Percentiles rank a stretch among this genome's conserved stretches.
These are phyloP conservation scores for Arenaria interpres DNA, from an alignment of 2,113 vertebrate species.

Conservation along the genomic window DNA sequence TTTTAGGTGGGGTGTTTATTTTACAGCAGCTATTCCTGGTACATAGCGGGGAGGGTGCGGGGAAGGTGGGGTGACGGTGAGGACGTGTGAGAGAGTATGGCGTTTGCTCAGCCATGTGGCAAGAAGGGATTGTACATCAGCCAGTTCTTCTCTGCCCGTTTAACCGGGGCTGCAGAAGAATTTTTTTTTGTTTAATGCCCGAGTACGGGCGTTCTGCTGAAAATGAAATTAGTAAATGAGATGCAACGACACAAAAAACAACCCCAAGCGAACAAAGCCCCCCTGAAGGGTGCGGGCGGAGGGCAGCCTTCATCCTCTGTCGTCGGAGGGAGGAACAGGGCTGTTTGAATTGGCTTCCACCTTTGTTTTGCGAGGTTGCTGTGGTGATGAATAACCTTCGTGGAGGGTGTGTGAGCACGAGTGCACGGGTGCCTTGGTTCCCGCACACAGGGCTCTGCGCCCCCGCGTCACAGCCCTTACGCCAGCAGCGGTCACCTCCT, in stretches of 20 bases:
- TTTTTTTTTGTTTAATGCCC: neutral
- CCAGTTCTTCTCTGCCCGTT: neutral
- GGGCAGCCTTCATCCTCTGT: neutral
- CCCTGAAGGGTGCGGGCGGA: neutral
- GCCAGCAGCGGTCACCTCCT: neutral
- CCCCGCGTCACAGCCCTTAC: accelerated
- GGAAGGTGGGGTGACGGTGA: neutral
- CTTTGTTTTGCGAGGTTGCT: slow-evolving; percentile 67
- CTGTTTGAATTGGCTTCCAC: neutral
- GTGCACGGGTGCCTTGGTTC: neutral
- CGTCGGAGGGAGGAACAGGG: neutral
- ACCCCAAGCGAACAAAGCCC: neutral
- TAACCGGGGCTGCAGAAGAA: accelerated
- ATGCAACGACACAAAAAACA: neutral
- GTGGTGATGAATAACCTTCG: slow-evolving; percentile 60
- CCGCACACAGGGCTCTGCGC: neutral
- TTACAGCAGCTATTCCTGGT: neutral
- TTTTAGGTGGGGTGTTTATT: neutral
- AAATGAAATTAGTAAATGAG: neutral
- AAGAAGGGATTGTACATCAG: neutral
- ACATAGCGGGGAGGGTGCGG: accelerated
- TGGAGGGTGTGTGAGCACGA: neutral
- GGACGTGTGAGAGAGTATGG: accelerated
- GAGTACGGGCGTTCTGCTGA: neutral
- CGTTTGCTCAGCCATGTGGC: neutral